These are phyloP conservation scores for Melieria crassipennis DNA, from an alignment of 2,888 invertebrate species.

Conservation along the genomic window DNA sequence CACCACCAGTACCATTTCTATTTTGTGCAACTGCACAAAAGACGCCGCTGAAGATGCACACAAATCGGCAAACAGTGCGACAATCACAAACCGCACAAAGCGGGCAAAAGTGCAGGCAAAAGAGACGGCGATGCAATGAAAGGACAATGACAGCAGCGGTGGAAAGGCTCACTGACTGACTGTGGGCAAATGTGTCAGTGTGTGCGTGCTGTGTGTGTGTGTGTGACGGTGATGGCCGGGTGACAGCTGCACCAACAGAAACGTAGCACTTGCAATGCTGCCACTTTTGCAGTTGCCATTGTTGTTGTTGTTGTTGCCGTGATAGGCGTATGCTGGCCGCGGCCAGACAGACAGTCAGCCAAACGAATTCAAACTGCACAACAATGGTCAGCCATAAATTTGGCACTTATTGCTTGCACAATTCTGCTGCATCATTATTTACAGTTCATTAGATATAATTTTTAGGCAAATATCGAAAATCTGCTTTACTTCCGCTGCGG, in stretches of 20 bases:
- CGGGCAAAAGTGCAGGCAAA: not conserved
- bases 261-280: too few relatives aligned
- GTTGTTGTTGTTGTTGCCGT: too few relatives aligned
- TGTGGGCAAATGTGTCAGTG: not conserved
- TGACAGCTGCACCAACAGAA: slow-evolving; percentile 23
- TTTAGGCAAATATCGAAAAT: too few relatives aligned
- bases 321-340: not conserved
- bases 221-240: slow-evolving; percentile 8
- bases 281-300: too few relatives aligned
- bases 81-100: too few relatives aligned
- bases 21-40: not conserved
- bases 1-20: not conserved
- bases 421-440: too few relatives aligned
- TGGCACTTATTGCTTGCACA: too few relatives aligned
- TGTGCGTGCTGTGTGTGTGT: not conserved
- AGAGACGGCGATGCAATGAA: not conserved
- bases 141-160: slow-evolving; percentile 24
- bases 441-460: too few relatives aligned
- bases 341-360: not conserved
- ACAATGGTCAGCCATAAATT: too few relatives aligned
- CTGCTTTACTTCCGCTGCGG: too few relatives aligned
- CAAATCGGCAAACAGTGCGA: not conserved
- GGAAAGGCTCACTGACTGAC: too few relatives aligned
- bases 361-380: not conserved
- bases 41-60: not conserved